A percentile compares a stretch with the other conserved stretches of the same genome.
phyloP scores from a whole-genome alignment of 53 echinoderm and acorn worm genomes.

The Henricia sp. region DNA sequence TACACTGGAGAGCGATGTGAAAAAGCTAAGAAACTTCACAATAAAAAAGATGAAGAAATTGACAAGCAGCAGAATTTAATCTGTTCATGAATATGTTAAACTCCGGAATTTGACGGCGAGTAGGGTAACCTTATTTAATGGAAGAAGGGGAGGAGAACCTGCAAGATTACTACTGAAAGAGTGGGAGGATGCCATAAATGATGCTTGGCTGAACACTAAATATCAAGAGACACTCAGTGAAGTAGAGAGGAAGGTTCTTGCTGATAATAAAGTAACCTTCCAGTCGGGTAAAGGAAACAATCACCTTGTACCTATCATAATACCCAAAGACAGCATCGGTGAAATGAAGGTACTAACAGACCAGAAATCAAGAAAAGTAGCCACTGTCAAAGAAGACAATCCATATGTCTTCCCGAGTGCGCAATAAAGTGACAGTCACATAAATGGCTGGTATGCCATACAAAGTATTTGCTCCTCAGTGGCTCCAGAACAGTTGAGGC shows the following conservation, averaged over 20 bases:
- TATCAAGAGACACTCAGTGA: conserved; percentile 27
- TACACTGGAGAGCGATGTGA: conserved; percentile 70
- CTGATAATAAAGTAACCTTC: conserved; percentile 69
- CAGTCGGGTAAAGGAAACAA: conserved; percentile 78
- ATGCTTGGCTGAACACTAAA: conserved; percentile 32
- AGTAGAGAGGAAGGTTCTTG: conserved; percentile 31
- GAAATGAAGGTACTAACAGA: conserved; percentile 47
- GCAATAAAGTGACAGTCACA: conserved; percentile 23
- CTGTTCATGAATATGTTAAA: conserved; percentile 33
- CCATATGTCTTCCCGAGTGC: conserved; percentile 63
- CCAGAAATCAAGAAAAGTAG: conserved; percentile 1
- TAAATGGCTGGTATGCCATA: conserved; percentile 71
- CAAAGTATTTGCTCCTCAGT: conserved; percentile 35
- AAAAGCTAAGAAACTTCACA: conserved; percentile 58
- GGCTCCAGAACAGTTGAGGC: conserved; percentile 36
- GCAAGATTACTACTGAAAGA: conserved; percentile 24
- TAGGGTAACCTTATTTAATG: conserved; percentile 66
- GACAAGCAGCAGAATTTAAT: conserved; percentile 33
- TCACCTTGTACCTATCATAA: conserved; percentile 69
- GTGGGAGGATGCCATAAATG: conserved; percentile 40
- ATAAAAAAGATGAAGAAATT: conserved; percentile 25
- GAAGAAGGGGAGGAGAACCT: conserved; percentile 61
- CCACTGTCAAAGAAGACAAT: conserved; percentile 41
- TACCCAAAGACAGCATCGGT: conserved; percentile 64
- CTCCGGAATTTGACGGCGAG: conserved; percentile 53